phyloP scores from a whole-genome alignment of 1,140 invertebrate species.

The Phocides pigmalion region DNA sequence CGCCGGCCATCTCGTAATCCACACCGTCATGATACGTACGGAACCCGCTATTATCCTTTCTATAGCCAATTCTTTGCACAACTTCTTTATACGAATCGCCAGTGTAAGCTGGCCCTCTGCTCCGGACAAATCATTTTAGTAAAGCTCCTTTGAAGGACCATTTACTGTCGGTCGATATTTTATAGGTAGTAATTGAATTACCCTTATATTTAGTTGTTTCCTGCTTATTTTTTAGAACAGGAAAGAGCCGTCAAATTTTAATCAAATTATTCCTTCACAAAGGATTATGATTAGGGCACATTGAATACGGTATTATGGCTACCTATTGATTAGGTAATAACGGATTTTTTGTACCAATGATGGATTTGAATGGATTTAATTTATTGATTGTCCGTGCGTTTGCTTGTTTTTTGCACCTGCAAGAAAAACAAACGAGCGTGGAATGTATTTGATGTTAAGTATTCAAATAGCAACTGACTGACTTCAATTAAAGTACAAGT shows the following conservation, averaged over 20 bases:
- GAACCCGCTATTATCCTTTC: constrained; percentile 57
- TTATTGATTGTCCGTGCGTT: constrained; percentile 2
- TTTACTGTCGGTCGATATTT: constrained; percentile 41
- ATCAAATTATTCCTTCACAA: constrained; percentile 74
- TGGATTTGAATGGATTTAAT: constrained; percentile 5
- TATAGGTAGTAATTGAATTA: constrained; percentile 69
- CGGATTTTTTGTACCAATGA: constrained; percentile 5
- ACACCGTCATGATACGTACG: constrained; percentile 72
- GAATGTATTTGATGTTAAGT: too few relatives aligned
- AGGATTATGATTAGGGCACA: constrained; percentile 63
- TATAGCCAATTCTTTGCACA: constrained; percentile 47
- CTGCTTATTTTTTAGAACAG: constrained; percentile 63
- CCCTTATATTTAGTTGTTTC: constrained; percentile 63
- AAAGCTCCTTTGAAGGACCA: constrained; percentile 33
- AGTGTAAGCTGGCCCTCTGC: constrained; percentile 40
- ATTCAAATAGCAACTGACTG: too few relatives aligned
- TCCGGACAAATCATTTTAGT: constrained; percentile 8
- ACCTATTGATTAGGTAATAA: constrained; percentile 59
- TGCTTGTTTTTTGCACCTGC: background rate
- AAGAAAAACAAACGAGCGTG: too few relatives aligned
- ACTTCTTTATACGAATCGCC: constrained; percentile 45
- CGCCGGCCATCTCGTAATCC: constrained; percentile 56
- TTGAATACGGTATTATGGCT: constrained; percentile 28
- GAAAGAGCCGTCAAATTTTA: constrained; percentile 78
- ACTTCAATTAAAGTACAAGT: too few relatives aligned